phyloP scores from a whole-genome alignment of 2,113 vertebrate genomes.

The Rhombomys opimus region DNA sequence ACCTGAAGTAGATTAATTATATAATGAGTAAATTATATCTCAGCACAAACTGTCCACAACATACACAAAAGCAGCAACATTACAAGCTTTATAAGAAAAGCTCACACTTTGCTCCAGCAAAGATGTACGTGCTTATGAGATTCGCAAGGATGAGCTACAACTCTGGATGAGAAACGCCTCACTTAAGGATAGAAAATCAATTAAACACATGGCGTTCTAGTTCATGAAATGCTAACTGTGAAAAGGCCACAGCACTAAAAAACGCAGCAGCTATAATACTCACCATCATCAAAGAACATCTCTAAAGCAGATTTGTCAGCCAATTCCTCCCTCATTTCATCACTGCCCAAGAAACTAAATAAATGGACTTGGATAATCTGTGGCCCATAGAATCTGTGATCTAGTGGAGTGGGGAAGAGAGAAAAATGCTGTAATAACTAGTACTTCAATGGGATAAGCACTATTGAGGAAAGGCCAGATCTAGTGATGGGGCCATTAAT shows the following conservation, averaged over 20 bases:
- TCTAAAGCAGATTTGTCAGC: not conserved
- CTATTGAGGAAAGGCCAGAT: not conserved
- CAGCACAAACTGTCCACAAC: not conserved
- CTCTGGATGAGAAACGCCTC: not conserved
- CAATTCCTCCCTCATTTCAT: not conserved
- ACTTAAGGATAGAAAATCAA: not conserved
- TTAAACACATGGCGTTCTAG: not conserved
- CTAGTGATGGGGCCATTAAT: not conserved
- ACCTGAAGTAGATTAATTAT: conserved; percentile 1
- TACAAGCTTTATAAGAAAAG: not conserved
- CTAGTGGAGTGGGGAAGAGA: not conserved
- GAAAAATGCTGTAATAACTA: not conserved
- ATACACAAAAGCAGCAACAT: conserved; percentile 20
- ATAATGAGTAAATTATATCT: not conserved
- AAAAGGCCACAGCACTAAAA: not conserved
- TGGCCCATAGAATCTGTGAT: not conserved
- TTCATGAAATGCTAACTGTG: not conserved
- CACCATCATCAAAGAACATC: not conserved
- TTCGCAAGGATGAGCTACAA: not conserved
- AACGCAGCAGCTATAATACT: not conserved
- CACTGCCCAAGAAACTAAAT: not conserved
- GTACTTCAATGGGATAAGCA: not conserved
- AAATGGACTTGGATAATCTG: not conserved
- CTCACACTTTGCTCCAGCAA: not conserved
- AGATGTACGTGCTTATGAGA: not conserved